Evolutionary conservation across 2,888 invertebrate species (phyloP), one percentile per base, ranked within the genome.

Genomic region (Onthophagus sagittarius): DNA sequence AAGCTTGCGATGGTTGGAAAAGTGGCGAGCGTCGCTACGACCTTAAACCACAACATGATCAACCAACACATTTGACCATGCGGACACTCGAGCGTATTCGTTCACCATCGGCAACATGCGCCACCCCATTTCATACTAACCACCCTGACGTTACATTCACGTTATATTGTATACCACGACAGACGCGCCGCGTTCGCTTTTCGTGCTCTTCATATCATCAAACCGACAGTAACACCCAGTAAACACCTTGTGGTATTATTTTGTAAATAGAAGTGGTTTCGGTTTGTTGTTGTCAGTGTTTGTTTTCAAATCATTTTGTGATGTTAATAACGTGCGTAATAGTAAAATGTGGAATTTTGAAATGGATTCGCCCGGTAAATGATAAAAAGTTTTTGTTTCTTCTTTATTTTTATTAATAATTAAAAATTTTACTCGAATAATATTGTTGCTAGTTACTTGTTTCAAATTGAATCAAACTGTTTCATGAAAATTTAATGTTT

Each of bases 121-220:
- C 74, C 76, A 79, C 81, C 81, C 82, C 81, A 79, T 80, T 76
- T 79, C 62, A 71, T 71, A 76, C 74, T 77, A 71, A 78, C 78
- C 71, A 71, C 67, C 64, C 32, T 62, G 70, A 71, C 71, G 77
- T 79, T 77, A 77, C 75, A 78, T 79, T 77, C 78, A 79, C 79
- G 79, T 80, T 80, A 81, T 82, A 81, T 82, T 82, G 81, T 81
- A 23, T 23, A 80, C 80, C 80, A 79, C 80, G 81, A 80, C 39
- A 80, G 80, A 81, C 80, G 80, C 79, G 79, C 79, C 79, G 79
- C 75, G 76, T 76, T 80, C 79, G 78, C 77, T 80, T 79, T n/a
- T 79, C 62, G 7, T 11, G 63, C 32, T 15, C 69, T 69, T 53
- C 39, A 53, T 53, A 11, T 53, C 11, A 53, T 53, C 23, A 1